Evolutionary conservation across 1,140 invertebrate species (phyloP), one percentile per base, ranked within the genome.

Genomic region (Cydia amplana): DNA sequence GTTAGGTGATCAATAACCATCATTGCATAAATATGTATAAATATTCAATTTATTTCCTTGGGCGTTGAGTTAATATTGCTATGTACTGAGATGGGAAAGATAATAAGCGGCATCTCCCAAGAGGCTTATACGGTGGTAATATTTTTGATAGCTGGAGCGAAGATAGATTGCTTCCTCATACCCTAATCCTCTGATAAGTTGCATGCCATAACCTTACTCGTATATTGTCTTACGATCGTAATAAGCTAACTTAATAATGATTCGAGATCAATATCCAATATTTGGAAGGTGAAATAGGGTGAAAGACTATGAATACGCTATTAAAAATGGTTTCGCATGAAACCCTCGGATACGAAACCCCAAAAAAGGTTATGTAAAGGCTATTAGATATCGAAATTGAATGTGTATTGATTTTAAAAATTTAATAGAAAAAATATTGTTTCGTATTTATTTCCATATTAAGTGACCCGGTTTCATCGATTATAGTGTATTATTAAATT

Each of bases 91-190:
- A 82, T 80, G 73, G 74, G 72, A 74, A 75, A 83, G 74, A 82
- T 82, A 83, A 82, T 83, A 73, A 82, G 73, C 25, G 64, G 18
- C 18, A 55, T 79, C 79, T 76, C 77, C 14, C 28, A 76, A 72
- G 74, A 23, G 65, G 60, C 72, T 72, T 72, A 74, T 60, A 74
- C 40, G 40, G 16, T 74, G 12, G 25, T 32, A 40, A 32, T 36
- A 64, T 64, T 76, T 77, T 84, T 82, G 79, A 81, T 82, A 81
- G 75, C 75, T 60, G 40, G 64, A 64, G 46, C 75, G 67, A 60
- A 75, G 83, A 87, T 85, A 83, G 81, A 86, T 87, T 84, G 82
- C 73, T 80, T 83, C 80, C 74, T 78, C 75, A 79, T 78, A 77
- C 55, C 46, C 55, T 76, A 80, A 80, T 81, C 79, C 74, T 55